A percentile compares a stretch with the other conserved stretches of the same genome.
Evolutionary conservation across 2,888 invertebrate genomes (phyloP).

Genomic region (Cataglyphis rosenhaueri): DNA sequence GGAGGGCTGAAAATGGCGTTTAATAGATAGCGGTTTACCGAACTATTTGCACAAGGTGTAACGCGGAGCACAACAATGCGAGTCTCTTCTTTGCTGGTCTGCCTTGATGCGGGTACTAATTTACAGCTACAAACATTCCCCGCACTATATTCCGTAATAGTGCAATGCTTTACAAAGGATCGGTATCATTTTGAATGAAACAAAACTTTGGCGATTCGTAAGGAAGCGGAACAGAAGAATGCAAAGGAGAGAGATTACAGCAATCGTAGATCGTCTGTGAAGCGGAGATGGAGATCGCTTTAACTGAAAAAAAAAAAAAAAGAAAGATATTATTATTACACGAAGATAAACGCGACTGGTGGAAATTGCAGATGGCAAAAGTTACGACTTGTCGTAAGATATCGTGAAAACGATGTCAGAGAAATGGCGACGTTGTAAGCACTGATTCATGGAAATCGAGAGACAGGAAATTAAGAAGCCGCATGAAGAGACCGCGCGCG

Average conservation of each 20-base stretch:
- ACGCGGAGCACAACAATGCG: slow-evolving; percentile 44
- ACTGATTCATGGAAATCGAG: slow-evolving; percentile 27
- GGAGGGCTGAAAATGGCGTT: slow-evolving; percentile 69
- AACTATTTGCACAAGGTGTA: slow-evolving; percentile 73
- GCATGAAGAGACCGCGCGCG: neutral
- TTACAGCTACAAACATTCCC: slow-evolving; percentile 57
- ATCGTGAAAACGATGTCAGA: neutral
- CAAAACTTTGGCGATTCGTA: neutral
- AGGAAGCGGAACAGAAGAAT: neutral
- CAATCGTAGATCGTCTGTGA: neutral
- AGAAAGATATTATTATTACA: neutral
- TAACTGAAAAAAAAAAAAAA: neutral
- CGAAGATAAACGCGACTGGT: neutral
- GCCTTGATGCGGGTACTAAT: slow-evolving; percentile 62
- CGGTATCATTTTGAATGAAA: neutral
- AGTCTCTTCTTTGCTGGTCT: slow-evolving; percentile 25
- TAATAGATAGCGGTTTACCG: slow-evolving; percentile 72
- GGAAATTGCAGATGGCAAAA: neutral
- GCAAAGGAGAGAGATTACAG: neutral
- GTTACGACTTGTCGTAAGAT: neutral
- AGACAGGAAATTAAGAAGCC: slow-evolving; percentile 30
- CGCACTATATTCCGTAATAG: slow-evolving; percentile 13
- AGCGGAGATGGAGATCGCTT: neutral
- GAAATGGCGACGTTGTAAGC: slow-evolving; percentile 20
- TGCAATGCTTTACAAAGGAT: slow-evolving; percentile 27